Conservation (phyloP, 2,113 vertebrate genomes). For the Lethenteron reissneri region DNA sequence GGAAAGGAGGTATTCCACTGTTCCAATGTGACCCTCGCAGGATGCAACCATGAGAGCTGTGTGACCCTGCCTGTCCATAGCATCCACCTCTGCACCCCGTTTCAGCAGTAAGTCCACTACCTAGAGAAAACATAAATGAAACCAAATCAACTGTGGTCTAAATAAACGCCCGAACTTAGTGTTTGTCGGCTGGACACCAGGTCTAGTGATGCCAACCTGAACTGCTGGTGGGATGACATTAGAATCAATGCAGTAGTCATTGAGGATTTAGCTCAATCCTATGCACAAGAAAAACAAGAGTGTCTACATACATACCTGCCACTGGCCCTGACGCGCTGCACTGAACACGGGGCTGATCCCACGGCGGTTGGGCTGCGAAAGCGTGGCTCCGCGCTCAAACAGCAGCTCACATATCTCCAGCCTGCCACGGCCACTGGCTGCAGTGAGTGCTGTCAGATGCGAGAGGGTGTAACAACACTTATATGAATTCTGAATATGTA, state of each 20-base stretch:
- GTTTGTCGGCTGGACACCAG: too few species aligned
- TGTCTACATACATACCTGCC: slow-evolving; percentile 42
- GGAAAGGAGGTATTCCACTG: slow-evolving; percentile 65
- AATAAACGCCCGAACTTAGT: too few species aligned
- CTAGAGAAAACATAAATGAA: slow-evolving; percentile 18
- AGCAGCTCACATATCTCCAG: slow-evolving; percentile 76
- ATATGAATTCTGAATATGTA: too few species aligned
- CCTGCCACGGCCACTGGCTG: slow-evolving; percentile 69
- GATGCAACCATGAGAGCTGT: slow-evolving; percentile 89
- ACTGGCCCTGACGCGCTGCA: slow-evolving; percentile 78
- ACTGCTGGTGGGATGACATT: too few species aligned
- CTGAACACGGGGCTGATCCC: slow-evolving; percentile 82
- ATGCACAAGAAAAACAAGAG: too few species aligned
- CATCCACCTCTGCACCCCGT: slow-evolving; percentile 73
- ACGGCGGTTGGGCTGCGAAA: slow-evolving; percentile 66
- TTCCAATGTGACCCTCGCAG: slow-evolving; percentile 72
- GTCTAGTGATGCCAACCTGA: too few species aligned
- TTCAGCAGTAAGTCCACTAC: slow-evolving; percentile 77
- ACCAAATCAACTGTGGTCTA: too few species aligned
- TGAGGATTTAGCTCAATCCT: too few species aligned
- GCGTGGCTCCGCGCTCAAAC: slow-evolving; percentile 67
- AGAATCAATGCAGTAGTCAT: too few species aligned
- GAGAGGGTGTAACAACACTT: too few species aligned
- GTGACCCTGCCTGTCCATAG: slow-evolving; percentile 83
- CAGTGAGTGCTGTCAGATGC: slow-evolving; percentile 42